Conservation (phyloP, 2,888 invertebrate genomes). For the Seira sanloemensis region DNA sequence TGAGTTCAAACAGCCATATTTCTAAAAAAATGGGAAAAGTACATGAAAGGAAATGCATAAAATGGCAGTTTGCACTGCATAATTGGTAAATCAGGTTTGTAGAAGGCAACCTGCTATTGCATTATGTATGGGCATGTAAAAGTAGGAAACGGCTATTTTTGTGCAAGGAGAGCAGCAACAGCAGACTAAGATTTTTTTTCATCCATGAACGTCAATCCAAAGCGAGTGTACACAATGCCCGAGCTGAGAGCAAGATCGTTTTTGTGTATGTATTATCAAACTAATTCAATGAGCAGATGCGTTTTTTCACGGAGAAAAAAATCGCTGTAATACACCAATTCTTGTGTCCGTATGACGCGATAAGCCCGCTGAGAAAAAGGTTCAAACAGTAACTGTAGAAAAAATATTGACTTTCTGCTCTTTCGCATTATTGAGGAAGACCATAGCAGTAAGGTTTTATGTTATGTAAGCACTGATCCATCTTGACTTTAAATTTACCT, state of each 20-base stretch:
- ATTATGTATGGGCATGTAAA: not conserved
- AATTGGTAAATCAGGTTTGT: slow-evolving; percentile 4
- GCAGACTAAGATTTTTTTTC: not conserved
- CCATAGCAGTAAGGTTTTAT: not conserved
- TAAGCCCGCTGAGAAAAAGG: not conserved
- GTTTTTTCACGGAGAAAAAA: slow-evolving; percentile 23
- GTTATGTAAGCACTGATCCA: not conserved
- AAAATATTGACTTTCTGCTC: slow-evolving; percentile 29
- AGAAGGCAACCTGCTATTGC: not conserved
- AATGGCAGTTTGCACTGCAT: not conserved
- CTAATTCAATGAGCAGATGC: slow-evolving; percentile 25
- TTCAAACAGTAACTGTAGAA: slow-evolving; percentile 18
- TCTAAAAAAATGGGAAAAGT: not conserved
- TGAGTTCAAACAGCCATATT: too few species aligned
- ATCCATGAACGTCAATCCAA: not conserved
- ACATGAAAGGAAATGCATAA: not conserved
- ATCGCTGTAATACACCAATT: not conserved
- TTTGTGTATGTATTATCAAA: not conserved
- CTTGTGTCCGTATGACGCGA: not conserved
- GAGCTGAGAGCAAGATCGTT: not conserved
- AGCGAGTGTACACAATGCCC: not conserved
- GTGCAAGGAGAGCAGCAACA: slow-evolving; percentile 14
- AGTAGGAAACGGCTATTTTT: too few species aligned
- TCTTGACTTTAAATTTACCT: not conserved
- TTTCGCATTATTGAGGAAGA: too few species aligned